These are phyloP conservation scores for Neopipo cinnamomea DNA, from an alignment of 2,113 vertebrate species.

Conservation along the genomic window DNA sequence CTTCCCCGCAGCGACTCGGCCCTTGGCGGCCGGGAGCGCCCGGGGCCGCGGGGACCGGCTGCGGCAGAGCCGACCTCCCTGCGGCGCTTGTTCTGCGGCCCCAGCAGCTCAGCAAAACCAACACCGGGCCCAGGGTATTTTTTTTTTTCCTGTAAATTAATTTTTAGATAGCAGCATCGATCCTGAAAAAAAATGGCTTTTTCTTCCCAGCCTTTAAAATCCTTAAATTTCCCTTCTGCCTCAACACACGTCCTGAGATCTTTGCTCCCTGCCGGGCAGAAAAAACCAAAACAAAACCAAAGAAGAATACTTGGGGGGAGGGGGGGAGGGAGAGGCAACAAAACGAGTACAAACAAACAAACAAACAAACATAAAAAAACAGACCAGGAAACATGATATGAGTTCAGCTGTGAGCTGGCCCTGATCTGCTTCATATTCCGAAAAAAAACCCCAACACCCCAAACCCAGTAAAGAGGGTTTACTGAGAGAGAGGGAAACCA, in stretches of 20 bases:
- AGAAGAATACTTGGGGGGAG: no score
- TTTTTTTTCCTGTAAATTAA: background rate
- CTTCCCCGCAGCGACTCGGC: background rate
- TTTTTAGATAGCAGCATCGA: background rate
- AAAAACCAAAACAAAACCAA: background rate
- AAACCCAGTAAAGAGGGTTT: background rate
- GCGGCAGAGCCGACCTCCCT: background rate
- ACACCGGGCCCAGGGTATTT: background rate
- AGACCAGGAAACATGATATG: background rate
- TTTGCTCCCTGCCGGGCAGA: background rate
- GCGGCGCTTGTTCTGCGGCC: background rate
- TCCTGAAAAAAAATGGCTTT: background rate
- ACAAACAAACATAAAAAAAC: background rate
- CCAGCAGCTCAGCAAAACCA: background rate
- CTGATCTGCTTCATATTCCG: background rate
- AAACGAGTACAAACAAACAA: background rate
- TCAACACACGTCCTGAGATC: background rate
- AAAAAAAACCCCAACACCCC: background rate
- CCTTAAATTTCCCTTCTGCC: background rate
- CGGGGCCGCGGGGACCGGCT: background rate
- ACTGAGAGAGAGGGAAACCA: background rate
- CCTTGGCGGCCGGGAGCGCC: background rate
- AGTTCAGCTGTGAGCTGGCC: background rate
- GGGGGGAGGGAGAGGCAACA: background rate
- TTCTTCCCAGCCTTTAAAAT: background rate